Evolutionary conservation across 2,888 invertebrate genomes (phyloP), one percentile per base, ranked within the genome.

Genomic region (Merodon equestris): DNA sequence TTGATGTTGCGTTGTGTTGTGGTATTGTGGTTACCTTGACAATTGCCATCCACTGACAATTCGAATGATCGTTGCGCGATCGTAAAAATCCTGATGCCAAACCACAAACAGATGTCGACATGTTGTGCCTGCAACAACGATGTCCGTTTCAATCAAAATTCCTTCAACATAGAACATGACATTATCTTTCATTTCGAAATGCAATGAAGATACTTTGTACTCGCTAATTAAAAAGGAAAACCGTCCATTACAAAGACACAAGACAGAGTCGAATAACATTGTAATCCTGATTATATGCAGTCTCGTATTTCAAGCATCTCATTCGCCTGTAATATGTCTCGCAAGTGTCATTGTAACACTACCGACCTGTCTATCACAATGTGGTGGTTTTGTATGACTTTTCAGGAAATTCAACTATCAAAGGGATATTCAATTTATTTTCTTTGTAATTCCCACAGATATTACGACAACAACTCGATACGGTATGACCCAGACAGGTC

Each of bases 71-170:
- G 67, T 50, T 42, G 44, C 19, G 7, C 60, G 66, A 61, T 72
- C 61, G 72, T 40, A 53, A 53, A 56, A 56, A 14, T 17, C 15
- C 10, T 58, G 73, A 12, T 40, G 57, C 73, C 67, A 63, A 56
- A 77, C 44, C 48, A 66, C 12, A 50, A 34, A 48, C 45, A 27
- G 54, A 64, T 58, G 53, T 58, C 38, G 27, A 38, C 51, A 27
- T 27, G 27, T 27, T 27, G 27, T 53, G 1, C 18, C 7, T 9
- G 38, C 40, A 61, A 70, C 40, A 56, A 56, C 18, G 47, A 66
- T 66, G 66, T 77, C 72, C 72, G 51, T 63, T 47, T 72, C 76
- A 60, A 75, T 75, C 75, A 75, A 64, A 70, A 75, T 71, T 60
- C 64, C 17, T 53, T 53, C 54, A 54, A 48, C 36, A 27, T 34